Conservation (phyloP, 1,140 invertebrate genomes). For the Habropoda laboriosa region DNA sequence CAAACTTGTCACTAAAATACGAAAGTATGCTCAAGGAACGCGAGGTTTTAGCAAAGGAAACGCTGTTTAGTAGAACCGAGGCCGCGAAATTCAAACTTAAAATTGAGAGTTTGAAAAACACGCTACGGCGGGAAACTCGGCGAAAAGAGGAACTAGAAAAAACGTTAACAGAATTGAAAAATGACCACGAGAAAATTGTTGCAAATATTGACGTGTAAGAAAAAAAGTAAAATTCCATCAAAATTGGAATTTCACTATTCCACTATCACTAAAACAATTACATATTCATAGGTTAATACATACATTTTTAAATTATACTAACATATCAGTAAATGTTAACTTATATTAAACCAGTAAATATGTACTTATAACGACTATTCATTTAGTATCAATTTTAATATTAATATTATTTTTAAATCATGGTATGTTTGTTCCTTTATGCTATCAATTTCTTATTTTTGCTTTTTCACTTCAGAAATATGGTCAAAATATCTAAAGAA, state of each 20-base stretch:
- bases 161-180: conserved; percentile 53
- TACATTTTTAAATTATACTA: too few relatives aligned
- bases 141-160: conserved; percentile 59
- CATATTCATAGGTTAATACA: too few relatives aligned
- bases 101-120: conserved; percentile 61
- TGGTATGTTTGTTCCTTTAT: too few relatives aligned
- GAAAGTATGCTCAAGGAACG: conserved; percentile 65
- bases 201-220: conserved; percentile 31
- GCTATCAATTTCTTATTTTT: background rate
- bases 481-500: conserved; percentile 73
- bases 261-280: too few relatives aligned
- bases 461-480: conserved; percentile 64
- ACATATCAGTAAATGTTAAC: too few relatives aligned
- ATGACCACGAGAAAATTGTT: conserved; percentile 49
- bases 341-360: background rate
- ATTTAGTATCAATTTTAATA: background rate
- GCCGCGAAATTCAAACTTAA: conserved; percentile 66
- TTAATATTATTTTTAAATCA: background rate
- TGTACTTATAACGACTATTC: background rate
- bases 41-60: conserved; percentile 66
- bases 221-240: conserved; percentile 36
- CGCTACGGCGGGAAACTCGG: conserved; percentile 36
- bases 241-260: conserved; percentile 27
- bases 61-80: conserved; percentile 58
- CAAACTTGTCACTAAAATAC: conserved; percentile 68